Evolutionary conservation across 2,888 invertebrate species (phyloP).

Genomic region (Apoda limacodes): DNA sequence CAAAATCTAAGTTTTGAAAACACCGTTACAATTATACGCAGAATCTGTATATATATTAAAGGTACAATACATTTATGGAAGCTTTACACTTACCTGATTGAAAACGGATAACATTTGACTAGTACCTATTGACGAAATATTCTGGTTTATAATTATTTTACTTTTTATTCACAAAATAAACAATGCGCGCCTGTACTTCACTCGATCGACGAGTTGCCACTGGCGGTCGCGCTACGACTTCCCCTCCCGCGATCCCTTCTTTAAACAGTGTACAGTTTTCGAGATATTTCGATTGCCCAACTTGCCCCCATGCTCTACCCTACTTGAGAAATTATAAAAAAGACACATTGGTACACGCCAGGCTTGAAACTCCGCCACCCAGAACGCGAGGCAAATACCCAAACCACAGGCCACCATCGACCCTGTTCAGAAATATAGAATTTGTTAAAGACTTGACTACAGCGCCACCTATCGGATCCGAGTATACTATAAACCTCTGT

Average conservation of each 20-base stretch:
- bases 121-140: constrained; percentile 17
- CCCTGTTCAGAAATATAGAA: no score
- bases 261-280: constrained; percentile 9
- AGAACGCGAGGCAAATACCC: no score
- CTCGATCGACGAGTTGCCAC: constrained; percentile 8
- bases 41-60: constrained; percentile 13
- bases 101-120: constrained; percentile 15
- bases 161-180: constrained; percentile 17
- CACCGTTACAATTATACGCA: constrained; percentile 12
- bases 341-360: no score
- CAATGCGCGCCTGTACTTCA: constrained; percentile 12
- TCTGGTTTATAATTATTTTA: constrained; percentile 13
- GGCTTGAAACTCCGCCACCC: no score
- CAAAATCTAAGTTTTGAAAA: constrained; percentile 18
- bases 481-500: no score
- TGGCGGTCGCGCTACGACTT: no score
- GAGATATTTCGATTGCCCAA: constrained; percentile 12
- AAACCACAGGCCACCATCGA: no score
- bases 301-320: constrained; percentile 9
- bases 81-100: constrained; percentile 16
- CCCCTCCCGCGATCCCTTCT: constrained; percentile 6
- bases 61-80: constrained; percentile 15
- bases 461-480: no score
- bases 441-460: no score
- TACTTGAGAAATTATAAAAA: no score